Evolutionary conservation across 2,797 vertebrate species (phyloP).

Genomic region (Smutsia gigantea): DNA sequence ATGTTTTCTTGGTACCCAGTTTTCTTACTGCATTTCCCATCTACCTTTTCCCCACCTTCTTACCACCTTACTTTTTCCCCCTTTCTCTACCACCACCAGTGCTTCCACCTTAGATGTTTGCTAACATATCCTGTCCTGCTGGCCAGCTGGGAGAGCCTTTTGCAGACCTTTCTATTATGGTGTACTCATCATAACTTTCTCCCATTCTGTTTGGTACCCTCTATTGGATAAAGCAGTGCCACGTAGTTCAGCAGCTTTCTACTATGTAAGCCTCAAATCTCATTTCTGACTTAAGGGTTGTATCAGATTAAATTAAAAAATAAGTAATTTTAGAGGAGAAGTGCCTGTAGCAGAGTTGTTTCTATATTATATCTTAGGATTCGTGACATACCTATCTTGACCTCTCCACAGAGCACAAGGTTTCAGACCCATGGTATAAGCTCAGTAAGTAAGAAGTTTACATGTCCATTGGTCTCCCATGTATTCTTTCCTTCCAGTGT

Average conservation of each 20-base stretch:
- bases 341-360: background rate
- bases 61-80: background rate
- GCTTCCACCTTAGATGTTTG: background rate
- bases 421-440: background rate
- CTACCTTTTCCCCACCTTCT: background rate
- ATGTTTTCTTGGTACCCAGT: background rate
- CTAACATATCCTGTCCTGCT: background rate
- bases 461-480: background rate
- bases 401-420: background rate
- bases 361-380: background rate
- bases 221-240: background rate
- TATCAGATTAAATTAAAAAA: constrained; percentile 12
- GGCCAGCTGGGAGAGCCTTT: background rate
- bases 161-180: background rate
- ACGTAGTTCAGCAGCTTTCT: background rate
- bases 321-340: background rate
- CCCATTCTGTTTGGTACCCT: background rate
- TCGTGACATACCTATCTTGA: background rate
- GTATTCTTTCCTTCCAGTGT: background rate
- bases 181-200: background rate
- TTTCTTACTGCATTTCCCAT: background rate
- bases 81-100: background rate
- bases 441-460: constrained; percentile 26
- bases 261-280: background rate
- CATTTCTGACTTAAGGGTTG: background rate